Evolutionary conservation across 2,888 invertebrate species (phyloP).

Genomic region (Horisme vitalbata): DNA sequence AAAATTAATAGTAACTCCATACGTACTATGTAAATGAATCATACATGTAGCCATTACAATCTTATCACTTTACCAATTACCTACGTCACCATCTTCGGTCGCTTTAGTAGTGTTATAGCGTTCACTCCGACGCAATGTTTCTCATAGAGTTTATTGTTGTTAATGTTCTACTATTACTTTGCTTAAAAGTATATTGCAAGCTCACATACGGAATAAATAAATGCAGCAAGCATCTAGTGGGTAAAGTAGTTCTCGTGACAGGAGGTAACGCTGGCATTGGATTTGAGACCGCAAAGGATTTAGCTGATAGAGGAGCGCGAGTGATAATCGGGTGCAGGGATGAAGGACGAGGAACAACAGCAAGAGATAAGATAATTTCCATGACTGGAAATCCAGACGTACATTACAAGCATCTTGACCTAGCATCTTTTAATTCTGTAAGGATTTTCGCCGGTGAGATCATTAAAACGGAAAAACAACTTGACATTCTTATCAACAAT

Average conservation of each 20-base stretch:
- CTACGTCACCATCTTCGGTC: not conserved
- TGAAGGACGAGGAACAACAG: slow-evolving; percentile 84
- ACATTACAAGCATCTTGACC: slow-evolving; percentile 70
- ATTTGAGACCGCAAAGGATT: slow-evolving; percentile 87
- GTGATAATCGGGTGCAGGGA: slow-evolving; percentile 92
- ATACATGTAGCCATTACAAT: too few species aligned
- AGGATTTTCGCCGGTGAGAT: slow-evolving; percentile 84
- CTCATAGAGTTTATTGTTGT: slow-evolving; percentile 34
- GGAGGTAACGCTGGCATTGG: slow-evolving; percentile 93
- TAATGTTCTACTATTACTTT: slow-evolving; percentile 31
- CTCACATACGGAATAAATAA: slow-evolving; percentile 54
- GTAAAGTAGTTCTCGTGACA: slow-evolving; percentile 92
- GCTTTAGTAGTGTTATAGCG: not conserved
- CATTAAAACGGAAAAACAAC: slow-evolving; percentile 68
- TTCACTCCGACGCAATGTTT: slow-evolving; percentile 35
- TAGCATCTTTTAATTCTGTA: slow-evolving; percentile 79
- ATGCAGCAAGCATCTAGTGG: slow-evolving; percentile 81
- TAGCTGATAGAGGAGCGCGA: slow-evolving; percentile 88
- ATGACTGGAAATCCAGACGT: slow-evolving; percentile 53
- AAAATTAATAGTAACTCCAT: too few species aligned
- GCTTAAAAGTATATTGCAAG: slow-evolving; percentile 41
- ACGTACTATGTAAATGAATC: too few species aligned
- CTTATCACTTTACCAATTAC: too few species aligned
- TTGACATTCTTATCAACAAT: slow-evolving; percentile 85
- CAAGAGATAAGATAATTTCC: slow-evolving; percentile 53